Evolutionary conservation across 30 jellyfish, hydroid and myxozoan species (phyloP).

Genomic region (Aurelia sp.): DNA sequence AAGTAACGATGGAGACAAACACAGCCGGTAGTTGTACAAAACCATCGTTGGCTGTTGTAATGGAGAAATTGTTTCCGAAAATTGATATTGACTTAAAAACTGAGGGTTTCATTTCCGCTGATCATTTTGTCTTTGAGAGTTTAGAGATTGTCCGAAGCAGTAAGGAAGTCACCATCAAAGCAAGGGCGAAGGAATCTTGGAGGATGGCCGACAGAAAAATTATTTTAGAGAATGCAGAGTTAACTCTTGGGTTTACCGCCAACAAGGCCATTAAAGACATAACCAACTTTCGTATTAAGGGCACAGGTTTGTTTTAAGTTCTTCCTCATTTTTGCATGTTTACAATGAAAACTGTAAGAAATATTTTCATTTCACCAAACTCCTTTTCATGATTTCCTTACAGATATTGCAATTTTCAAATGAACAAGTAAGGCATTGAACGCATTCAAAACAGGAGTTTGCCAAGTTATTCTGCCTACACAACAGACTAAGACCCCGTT

Average conservation of each 20-base stretch:
- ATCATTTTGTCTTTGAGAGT: conserved; percentile 6
- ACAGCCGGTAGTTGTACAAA: conserved; percentile 7
- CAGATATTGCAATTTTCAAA: no score
- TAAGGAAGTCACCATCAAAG: conserved; percentile 15
- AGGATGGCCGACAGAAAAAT: background rate
- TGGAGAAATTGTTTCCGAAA: conserved; percentile 25
- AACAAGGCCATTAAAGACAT: conserved; percentile 3
- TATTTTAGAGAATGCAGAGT: background rate
- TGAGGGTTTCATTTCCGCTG: conserved; percentile 9
- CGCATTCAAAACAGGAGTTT: no score
- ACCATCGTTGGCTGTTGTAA: conserved; percentile 22
- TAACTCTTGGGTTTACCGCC: conserved; percentile 45
- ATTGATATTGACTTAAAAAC: background rate
- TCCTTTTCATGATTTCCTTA: no score
- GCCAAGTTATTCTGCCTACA: no score
- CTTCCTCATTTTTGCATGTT: no score
- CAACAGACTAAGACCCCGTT: no score
- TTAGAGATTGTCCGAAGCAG: conserved; percentile 17
- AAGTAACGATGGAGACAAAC: background rate
- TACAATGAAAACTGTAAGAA: no score
- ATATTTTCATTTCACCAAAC: no score
- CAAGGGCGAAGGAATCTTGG: conserved; percentile 39
- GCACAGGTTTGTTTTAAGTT: conserved; percentile 2
- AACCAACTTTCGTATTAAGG: conserved; percentile 1
- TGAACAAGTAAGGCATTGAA: no score